Evolutionary conservation across 2,797 vertebrate species (phyloP), one percentile per base, ranked within the genome.

Genomic region (Chromis chromis): DNA sequence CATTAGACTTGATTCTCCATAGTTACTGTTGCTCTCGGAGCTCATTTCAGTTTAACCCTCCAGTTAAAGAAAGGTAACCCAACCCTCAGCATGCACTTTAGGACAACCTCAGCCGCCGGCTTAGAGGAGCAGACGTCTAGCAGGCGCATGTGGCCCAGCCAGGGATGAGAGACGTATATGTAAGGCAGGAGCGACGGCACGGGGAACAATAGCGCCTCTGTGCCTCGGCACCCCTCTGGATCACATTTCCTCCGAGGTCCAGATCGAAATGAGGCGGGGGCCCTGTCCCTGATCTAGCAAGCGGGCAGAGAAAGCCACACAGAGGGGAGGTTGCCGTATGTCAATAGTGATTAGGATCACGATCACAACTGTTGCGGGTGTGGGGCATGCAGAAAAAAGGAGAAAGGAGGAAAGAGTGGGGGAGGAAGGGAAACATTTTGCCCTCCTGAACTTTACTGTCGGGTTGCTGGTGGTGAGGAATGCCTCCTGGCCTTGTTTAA

Each of bases 201-300:
- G 91, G 93, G 93, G 95, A 94, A 94, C 96, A 97, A 97, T 97
- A 96, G 92, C 74, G 66, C 63, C 95, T 95, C 96, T 98, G 97
- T 98, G 95, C 86, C 86, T 95, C 94, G 63, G 85, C 93, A 94
- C 93, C 88, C 95, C 96, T 96, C 93, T 87, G 83, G 94, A 94
- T 97, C 96, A 95, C 95, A 94, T 96, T 97, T 96, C 95, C 96
- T 96, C 95, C 91, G 84, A 91, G 92, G 94, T 89, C 92, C 87
- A 77, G 79, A 86, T 90, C 79, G 76, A 91, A 88, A 89, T 81
- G 89, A 79, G 93, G 92, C 74, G 82, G 94, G 86, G 92, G 91
- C 91, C 92, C 95, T 94, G 95, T 94, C 95, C 94, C 91, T 92
- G 93, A 94, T 96, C 94, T 95, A 94, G 81, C 79, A 86, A 94